Percentiles rank a stretch among this genome's conserved stretches.
These are phyloP conservation scores for Balearica regulorum DNA, from an alignment of 2,797 vertebrate species.

Conservation along the genomic window DNA sequence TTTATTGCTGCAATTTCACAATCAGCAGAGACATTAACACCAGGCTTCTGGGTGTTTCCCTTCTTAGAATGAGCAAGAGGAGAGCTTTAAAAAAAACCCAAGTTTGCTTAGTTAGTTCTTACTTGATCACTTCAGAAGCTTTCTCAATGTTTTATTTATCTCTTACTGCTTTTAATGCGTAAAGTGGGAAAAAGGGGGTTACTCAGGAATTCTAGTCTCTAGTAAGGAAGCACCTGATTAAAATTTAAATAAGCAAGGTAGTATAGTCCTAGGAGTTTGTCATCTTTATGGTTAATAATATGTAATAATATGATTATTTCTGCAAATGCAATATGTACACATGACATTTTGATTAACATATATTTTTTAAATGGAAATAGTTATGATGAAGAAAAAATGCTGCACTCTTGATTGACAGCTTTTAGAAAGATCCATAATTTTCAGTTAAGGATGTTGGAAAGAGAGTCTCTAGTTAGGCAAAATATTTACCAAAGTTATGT, in stretches of 20 bases:
- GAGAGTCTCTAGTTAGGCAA: neutral
- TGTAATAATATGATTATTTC: neutral
- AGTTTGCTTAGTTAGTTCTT: slow-evolving; percentile 77
- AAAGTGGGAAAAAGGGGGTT: slow-evolving; percentile 50
- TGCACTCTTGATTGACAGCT: neutral
- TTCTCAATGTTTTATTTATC: slow-evolving; percentile 83
- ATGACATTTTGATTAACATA: neutral
- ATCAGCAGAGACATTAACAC: slow-evolving; percentile 86
- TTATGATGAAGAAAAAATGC: neutral
- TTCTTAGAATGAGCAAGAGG: slow-evolving; percentile 71
- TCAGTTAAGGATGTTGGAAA: neutral
- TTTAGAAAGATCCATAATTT: neutral
- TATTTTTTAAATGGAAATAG: neutral
- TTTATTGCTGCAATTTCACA: slow-evolving; percentile 88
- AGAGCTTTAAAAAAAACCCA: slow-evolving; percentile 73
- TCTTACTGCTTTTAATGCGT: slow-evolving; percentile 69
- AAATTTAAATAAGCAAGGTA: slow-evolving; percentile 9
- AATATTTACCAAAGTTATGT: neutral
- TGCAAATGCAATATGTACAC: neutral
- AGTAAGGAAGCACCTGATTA: neutral
- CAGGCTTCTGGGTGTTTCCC: slow-evolving; percentile 80
- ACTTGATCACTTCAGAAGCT: slow-evolving; percentile 79
- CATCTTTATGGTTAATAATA: neutral
- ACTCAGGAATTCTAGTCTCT: slow-evolving; percentile 39
- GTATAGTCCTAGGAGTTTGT: neutral